phyloP scores from a whole-genome alignment of 2,797 vertebrate genomes.

The Manis crassicaudata region DNA sequence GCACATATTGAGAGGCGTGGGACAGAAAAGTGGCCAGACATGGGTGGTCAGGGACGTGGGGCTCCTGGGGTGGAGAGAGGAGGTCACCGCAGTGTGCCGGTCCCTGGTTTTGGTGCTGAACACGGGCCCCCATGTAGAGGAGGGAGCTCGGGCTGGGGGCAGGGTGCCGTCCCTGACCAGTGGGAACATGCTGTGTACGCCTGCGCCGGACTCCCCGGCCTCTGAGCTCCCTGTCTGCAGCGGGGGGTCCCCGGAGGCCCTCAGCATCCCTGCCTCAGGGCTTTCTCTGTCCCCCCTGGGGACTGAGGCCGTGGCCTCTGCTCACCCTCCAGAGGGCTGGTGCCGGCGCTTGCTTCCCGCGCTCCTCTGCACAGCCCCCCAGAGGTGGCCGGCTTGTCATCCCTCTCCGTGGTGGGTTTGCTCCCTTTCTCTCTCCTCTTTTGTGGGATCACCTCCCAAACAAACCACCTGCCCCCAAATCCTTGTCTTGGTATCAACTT shows the following conservation, averaged over 20 bases:
- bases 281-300: rapidly evolving
- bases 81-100: rapidly evolving
- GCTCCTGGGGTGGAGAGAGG: neutral
- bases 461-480: neutral
- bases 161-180: rapidly evolving
- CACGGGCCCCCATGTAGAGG: neutral
- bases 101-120: neutral
- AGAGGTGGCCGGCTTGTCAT: rapidly evolving
- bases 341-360: rapidly evolving
- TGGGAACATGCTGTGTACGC: neutral
- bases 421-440: neutral
- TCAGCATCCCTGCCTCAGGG: neutral
- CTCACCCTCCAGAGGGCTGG: rapidly evolving
- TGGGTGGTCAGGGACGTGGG: neutral
- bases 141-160: neutral
- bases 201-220: too few species aligned
- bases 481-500: neutral
- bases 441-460: neutral
- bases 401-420: too few species aligned
- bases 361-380: too few species aligned
- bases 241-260: neutral
- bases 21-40: neutral
- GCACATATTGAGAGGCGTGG: neutral
- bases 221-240: neutral
- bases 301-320: rapidly evolving